Evolutionary conservation across 92 coral and sea anemone genomes (phyloP), one percentile per base, ranked within the genome.

Genomic region (Desmophyllum pertusum): DNA sequence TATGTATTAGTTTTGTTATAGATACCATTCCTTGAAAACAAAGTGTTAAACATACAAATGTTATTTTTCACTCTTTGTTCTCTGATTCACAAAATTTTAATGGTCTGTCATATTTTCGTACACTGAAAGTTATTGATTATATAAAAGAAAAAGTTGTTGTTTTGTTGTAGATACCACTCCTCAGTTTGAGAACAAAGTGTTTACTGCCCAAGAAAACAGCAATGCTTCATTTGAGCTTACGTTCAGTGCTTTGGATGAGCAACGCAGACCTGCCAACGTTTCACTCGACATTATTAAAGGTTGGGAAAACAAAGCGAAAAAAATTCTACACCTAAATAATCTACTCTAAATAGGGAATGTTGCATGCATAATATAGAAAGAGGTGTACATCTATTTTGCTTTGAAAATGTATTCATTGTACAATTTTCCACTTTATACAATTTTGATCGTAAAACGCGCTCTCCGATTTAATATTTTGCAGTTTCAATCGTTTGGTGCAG

Each of bases 1-100:
- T n/a, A n/a, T n/a, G n/a, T n/a, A n/a, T n/a, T n/a, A n/a, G 18
- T 17, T 45, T 73, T 70, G 3, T 70, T 43, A 45, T 55, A 82
- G 86, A 82, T 43, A 82, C 86, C 25, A 72, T 40, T 15, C 86
- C 86, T 53, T 82, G n/a, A 55, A 72, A 82, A 18, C 46, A 8
- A 11, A 33, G 72, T 48, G 31, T n/a, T 72, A n/a, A n/a, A n/a
- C n/a, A n/a, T n/a, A n/a, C n/a, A n/a, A n/a, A n/a, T n/a, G n/a
- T n/a, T n/a, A n/a, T n/a, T n/a, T n/a, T n/a, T n/a, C n/a, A n/a
- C n/a, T n/a, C n/a, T n/a, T n/a, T n/a, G n/a, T n/a, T n/a, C 18
- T 50, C 55, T 3, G 18, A 50, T 3, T 3, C 55, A 50, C 18
- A 13, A 50, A 21, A 50, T 10, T 21, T 3, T 3, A 50, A 50